phyloP scores from a whole-genome alignment of 2,113 vertebrate genomes.

The Recurvirostra avosetta region DNA sequence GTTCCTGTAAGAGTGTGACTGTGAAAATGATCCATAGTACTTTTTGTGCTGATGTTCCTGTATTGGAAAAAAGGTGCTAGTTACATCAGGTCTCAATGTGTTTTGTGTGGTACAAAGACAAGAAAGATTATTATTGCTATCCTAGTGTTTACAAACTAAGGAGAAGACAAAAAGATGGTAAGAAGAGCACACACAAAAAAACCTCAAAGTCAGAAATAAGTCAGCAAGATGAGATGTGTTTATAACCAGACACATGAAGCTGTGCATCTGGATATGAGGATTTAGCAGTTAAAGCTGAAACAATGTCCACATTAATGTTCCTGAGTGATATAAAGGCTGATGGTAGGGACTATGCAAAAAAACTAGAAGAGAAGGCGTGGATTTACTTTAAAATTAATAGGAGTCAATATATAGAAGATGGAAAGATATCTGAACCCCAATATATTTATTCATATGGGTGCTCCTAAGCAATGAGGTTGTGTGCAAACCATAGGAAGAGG shows the following conservation, averaged over 20 bases:
- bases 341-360: not conserved
- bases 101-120: not conserved
- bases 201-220: not conserved
- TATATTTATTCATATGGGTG: not conserved
- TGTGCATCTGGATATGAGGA: not conserved
- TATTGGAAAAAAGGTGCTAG: not conserved
- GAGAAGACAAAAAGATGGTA: not conserved
- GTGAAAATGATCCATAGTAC: not conserved
- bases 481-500: not conserved
- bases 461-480: not conserved
- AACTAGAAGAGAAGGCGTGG: not conserved
- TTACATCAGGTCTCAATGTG: not conserved
- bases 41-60: not conserved
- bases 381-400: not conserved
- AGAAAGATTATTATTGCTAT: not conserved
- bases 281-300: not conserved
- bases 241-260: not conserved
- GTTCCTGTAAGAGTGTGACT: not conserved
- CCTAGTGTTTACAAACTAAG: not conserved
- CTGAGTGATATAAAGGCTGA: not conserved
- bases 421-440: not conserved
- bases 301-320: not conserved
- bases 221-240: not conserved
- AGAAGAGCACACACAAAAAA: not conserved
- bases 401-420: not conserved